Conservation (phyloP, 2,113 vertebrate species). For the Bagarius yarrelli region DNA sequence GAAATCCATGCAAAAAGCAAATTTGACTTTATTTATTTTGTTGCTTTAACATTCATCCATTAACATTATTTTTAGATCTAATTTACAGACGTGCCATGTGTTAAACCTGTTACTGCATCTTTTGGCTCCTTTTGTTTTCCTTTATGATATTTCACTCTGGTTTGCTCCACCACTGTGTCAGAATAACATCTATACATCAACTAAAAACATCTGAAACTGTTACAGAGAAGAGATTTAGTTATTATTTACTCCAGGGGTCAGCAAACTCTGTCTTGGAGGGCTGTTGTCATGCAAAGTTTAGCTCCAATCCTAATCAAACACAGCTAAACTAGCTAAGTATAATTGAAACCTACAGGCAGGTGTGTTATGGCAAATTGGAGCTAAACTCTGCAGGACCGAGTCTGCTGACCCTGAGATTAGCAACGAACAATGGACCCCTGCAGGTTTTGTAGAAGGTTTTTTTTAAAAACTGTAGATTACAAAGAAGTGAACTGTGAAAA, state of each 20-base stretch:
- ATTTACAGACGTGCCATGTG: conserved; percentile 9
- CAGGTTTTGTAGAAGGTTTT: neutral
- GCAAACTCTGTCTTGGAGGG: neutral
- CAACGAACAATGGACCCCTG: neutral
- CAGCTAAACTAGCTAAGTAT: too few species aligned
- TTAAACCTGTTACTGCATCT: neutral
- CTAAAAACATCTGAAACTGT: neutral
- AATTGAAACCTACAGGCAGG: too few species aligned
- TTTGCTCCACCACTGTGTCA: neutral
- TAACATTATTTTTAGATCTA: conserved; percentile 1
- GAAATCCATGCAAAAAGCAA: conserved; percentile 9
- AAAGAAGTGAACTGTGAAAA: conserved; percentile 30
- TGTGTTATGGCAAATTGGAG: too few species aligned
- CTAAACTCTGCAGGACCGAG: too few species aligned
- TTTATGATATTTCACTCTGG: conserved; percentile 25
- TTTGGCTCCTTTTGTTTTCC: neutral
- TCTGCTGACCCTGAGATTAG: neutral
- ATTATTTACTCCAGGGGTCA: neutral
- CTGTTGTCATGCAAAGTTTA: too few species aligned
- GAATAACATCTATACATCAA: neutral
- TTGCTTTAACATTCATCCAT: conserved; percentile 22
- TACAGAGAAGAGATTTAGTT: neutral
- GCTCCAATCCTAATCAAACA: too few species aligned
- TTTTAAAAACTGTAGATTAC: neutral
- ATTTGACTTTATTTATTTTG: neutral